Percentiles rank a stretch among this genome's conserved stretches.
Conservation (phyloP, 2,113 vertebrate genomes). For the Pelecanus crispus region DNA sequence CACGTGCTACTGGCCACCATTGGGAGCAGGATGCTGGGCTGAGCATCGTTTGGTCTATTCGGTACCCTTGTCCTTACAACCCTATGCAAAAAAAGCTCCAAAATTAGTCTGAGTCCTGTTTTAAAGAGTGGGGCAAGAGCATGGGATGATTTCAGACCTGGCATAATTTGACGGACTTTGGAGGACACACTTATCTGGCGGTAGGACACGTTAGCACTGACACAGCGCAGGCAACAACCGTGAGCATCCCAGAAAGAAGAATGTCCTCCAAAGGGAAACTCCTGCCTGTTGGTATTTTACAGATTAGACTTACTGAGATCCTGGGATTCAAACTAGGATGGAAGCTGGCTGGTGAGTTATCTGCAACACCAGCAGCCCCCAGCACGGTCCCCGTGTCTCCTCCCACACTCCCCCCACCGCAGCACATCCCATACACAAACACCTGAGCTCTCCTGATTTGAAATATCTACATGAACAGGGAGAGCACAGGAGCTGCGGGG, state of each 20-base stretch:
- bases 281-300: neutral
- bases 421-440: neutral
- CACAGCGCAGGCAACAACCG: neutral
- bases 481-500: neutral
- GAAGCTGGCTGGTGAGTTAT: neutral
- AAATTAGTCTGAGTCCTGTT: neutral
- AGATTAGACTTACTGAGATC: neutral
- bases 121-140: neutral
- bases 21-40: neutral
- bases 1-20: rapidly evolving
- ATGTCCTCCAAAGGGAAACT: neutral
- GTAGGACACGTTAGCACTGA: neutral
- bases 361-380: neutral
- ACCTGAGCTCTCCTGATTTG: neutral
- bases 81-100: neutral
- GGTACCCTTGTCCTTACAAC: rapidly evolving
- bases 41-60: neutral
- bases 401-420: neutral
- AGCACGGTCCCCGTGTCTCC: rapidly evolving
- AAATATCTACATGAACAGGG: neutral
- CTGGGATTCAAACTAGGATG: neutral
- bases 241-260: neutral
- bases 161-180: neutral
- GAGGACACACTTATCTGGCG: neutral
- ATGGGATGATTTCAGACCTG: neutral